Base-by-base conservation (phyloP, 2,888 invertebrate species). In the Ennomos quercinarius region DNA sequence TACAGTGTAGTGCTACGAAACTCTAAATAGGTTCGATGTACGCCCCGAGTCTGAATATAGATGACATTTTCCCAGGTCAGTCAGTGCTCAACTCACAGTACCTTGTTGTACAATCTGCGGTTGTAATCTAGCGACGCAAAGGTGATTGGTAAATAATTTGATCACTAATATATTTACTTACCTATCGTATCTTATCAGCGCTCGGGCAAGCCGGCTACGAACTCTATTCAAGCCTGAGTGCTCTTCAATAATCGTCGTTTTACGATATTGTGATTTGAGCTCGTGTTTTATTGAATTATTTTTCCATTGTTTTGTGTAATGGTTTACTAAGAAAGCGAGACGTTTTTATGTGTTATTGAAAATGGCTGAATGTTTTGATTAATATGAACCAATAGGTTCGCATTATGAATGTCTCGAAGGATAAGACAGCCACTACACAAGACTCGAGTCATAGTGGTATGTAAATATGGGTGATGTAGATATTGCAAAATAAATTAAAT, bases 141-240 rank as follows among this genome's bases (percentile, higher is more conserved):
- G 63, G 64, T 70, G 72, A 74, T 78, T 73, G 71, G 74, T 76
- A 71, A 77, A 77, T 77, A 75, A 73, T 71, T 74, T 71, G 69
- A 69, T 61, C 57, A 62, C 65, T 68, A 75, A 27, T 27, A 27
- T 27, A n/a, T 27, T 77, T 76, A 72, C 70, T 64, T 70, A 64
- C 64, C 69, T 63, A 54, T 61, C 69, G 67, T 88, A 89, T 87
- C 89, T 89, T 86, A 89, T 89, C 89, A 73, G 72, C 69, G 67
- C 66, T 77, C 74, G 75, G 73, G 75, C 75, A 73, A 72, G 72
- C 72, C 60, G 63, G 65, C 68, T 54, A 63, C 67, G 69, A 71
- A 73, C 66, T 70, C 67, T 72, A 75, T 77, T 80, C 77, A 74
- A 75, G 78, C 70, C 76, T 63, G 76, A 78, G 75, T 81, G 82